phyloP scores from a whole-genome alignment of 2,797 vertebrate species.

The Oceanodroma leucorhoa region DNA sequence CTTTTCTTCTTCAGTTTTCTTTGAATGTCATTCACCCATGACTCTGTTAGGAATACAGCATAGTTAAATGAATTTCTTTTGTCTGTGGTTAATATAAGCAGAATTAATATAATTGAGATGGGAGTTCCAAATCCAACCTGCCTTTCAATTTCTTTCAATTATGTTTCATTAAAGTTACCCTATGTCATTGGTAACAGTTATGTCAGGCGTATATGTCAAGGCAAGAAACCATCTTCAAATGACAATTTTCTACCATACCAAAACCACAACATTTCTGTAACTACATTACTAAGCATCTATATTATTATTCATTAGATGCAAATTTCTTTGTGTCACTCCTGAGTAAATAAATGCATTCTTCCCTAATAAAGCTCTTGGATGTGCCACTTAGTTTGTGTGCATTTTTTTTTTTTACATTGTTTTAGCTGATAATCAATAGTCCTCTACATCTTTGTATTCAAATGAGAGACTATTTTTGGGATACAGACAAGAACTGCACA shows the following conservation, averaged over 20 bases:
- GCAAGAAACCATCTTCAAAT: neutral
- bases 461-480: neutral
- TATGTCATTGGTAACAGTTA: neutral
- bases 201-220: neutral
- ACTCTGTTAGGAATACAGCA: slow-evolving; percentile 7
- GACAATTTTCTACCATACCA: neutral
- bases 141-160: slow-evolving; percentile 28
- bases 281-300: neutral
- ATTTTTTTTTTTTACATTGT: neutral
- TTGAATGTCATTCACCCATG: neutral
- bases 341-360: neutral
- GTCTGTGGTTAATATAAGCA: slow-evolving; percentile 12
- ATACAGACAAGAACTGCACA: neutral
- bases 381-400: neutral
- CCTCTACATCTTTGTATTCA: neutral
- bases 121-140: slow-evolving; percentile 2
- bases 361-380: neutral
- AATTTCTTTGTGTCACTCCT: neutral
- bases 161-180: slow-evolving; percentile 1
- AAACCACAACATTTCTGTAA: neutral
- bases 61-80: slow-evolving; percentile 16
- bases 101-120: slow-evolving; percentile 21
- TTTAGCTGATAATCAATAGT: neutral
- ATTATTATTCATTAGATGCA: neutral
- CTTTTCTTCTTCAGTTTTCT: neutral